A percentile compares a stretch with the other conserved stretches of the same genome.
These are phyloP conservation scores for Cinara cedri DNA, from an alignment of 2,888 invertebrate species.

Conservation along the genomic window DNA sequence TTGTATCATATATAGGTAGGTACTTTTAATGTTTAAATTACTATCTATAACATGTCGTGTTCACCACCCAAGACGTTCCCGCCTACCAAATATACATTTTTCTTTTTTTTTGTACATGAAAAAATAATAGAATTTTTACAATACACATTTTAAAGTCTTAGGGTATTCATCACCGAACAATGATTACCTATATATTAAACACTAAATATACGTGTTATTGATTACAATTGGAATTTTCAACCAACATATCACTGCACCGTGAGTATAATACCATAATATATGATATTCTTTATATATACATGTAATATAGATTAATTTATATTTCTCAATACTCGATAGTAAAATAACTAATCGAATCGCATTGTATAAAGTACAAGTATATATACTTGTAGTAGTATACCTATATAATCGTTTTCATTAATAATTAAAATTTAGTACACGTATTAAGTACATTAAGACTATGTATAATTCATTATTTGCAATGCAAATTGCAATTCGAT, in stretches of 20 bases:
- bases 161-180: slow-evolving; percentile 14
- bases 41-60: slow-evolving; percentile 19
- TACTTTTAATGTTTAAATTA: slow-evolving; percentile 22
- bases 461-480: too few relatives aligned
- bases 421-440: too few relatives aligned
- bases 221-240: background rate
- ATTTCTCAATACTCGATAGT: background rate
- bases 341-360: too few relatives aligned
- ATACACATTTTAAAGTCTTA: slow-evolving; percentile 14
- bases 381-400: too few relatives aligned
- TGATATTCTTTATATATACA: background rate
- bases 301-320: background rate
- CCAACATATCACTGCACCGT: too few relatives aligned
- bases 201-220: too few relatives aligned
- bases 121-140: slow-evolving; percentile 16
- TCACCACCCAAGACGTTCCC: slow-evolving; percentile 53
- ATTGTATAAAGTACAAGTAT: too few relatives aligned
- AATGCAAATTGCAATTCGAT: too few relatives aligned
- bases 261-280: too few relatives aligned
- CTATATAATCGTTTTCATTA: too few relatives aligned
- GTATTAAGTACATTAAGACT: too few relatives aligned
- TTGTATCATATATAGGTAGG: too few relatives aligned
- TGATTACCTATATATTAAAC: slow-evolving; percentile 33
- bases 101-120: background rate
- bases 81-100: background rate